Evolutionary conservation across 2,797 vertebrate genomes (phyloP).

Genomic region (Hipposideros larvatus): DNA sequence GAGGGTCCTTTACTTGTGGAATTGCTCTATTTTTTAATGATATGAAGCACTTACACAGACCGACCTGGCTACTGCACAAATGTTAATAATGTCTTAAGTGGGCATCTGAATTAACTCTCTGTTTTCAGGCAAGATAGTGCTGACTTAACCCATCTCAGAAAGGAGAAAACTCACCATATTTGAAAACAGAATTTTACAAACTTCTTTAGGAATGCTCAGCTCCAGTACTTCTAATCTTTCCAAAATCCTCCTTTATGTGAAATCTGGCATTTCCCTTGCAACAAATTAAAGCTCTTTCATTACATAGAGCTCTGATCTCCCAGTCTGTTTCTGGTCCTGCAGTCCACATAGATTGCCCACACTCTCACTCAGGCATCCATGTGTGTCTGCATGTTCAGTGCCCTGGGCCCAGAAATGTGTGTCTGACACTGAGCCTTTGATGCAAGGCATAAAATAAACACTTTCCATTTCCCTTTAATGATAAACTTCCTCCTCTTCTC

Average conservation of each 20-base stretch:
- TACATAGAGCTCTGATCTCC: neutral
- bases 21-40: neutral
- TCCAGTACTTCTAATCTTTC: neutral
- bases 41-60: neutral
- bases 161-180: neutral
- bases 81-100: neutral
- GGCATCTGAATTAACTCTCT: neutral
- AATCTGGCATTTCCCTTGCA: slow-evolving; percentile 15
- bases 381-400: neutral
- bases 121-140: neutral
- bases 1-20: neutral
- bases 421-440: neutral
- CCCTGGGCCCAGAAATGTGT: neutral
- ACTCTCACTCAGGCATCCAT: neutral
- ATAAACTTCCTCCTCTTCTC: neutral
- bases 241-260: neutral
- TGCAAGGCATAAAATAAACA: slow-evolving; percentile 31
- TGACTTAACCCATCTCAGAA: neutral
- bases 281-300: slow-evolving; percentile 20
- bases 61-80: neutral
- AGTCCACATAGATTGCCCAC: neutral
- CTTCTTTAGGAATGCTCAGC: neutral
- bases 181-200: slow-evolving; percentile 26
- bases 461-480: neutral
- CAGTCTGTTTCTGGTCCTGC: neutral